phyloP scores from a whole-genome alignment of 2,113 vertebrate species.

The Hyperoodon ampullatus region DNA sequence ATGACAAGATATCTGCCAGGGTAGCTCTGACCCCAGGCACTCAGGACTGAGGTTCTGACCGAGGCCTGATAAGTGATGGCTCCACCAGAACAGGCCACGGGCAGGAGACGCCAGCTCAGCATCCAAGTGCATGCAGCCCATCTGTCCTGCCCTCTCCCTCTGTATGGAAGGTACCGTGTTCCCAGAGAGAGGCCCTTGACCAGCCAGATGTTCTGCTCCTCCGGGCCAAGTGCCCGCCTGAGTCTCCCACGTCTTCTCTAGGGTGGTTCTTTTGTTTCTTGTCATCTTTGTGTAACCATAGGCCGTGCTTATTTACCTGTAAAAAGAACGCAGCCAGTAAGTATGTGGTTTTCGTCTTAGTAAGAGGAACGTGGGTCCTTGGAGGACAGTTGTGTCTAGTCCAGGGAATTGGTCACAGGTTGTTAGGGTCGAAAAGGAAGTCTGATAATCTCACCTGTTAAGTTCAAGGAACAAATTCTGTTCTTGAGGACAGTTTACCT shows the following conservation, averaged over 20 bases:
- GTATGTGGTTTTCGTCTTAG: too few relatives aligned
- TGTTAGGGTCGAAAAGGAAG: neutral
- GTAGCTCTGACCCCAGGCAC: neutral
- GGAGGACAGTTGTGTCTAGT: neutral
- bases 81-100: too few relatives aligned
- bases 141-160: rapidly evolving
- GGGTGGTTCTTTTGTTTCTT: neutral
- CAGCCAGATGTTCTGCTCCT: neutral
- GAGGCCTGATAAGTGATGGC: neutral
- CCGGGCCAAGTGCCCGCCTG: rapidly evolving
- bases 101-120: neutral
- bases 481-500: neutral
- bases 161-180: rapidly evolving
- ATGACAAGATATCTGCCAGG: rapidly evolving
- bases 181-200: too few relatives aligned
- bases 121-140: rapidly evolving
- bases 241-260: rapidly evolving
- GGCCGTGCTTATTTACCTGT: neutral
- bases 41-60: neutral
- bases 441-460: neutral
- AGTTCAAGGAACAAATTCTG: neutral
- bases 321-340: too few relatives aligned
- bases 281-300: rapidly evolving
- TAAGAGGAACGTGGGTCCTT: neutral
- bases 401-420: neutral